Conservation (phyloP, 2,888 invertebrate species). For the Laspeyria flexula region DNA sequence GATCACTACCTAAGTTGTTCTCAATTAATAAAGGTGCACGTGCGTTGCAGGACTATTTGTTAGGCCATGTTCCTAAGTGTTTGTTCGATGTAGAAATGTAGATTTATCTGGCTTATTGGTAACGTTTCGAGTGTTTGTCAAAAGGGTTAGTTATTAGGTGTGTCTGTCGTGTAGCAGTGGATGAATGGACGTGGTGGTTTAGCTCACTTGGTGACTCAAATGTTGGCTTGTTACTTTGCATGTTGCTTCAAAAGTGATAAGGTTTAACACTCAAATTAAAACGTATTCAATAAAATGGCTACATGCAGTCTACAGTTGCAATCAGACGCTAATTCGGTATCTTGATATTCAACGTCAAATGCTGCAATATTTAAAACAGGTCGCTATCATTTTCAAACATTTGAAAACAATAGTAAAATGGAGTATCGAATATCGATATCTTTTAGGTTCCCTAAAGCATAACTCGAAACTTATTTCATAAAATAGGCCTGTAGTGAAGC, state of each 20-base stretch:
- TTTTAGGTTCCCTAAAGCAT: no score
- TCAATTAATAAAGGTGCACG: constrained; percentile 76
- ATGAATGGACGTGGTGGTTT: constrained; percentile 1
- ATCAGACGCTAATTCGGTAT: no score
- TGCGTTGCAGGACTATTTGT: constrained; percentile 52
- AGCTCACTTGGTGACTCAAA: background rate
- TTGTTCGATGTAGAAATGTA: constrained; percentile 23
- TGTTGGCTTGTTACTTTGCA: background rate
- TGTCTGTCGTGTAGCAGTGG: constrained; percentile 8
- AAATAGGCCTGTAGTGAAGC: no score
- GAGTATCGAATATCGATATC: no score
- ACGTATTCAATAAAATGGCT: no score
- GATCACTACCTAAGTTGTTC: constrained; percentile 63
- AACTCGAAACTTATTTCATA: no score
- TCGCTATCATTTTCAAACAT: no score
- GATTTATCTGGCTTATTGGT: constrained; percentile 22
- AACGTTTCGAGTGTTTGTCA: constrained; percentile 10
- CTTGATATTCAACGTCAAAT: no score
- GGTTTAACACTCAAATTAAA: no score
- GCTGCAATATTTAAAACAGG: no score
- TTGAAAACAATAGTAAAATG: no score
- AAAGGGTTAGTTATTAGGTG: constrained; percentile 14
- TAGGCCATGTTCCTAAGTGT: constrained; percentile 25
- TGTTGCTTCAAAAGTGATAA: background rate
- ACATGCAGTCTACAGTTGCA: no score